phyloP scores from a whole-genome alignment of 2,113 vertebrate species.

The Salminus brasiliensis region DNA sequence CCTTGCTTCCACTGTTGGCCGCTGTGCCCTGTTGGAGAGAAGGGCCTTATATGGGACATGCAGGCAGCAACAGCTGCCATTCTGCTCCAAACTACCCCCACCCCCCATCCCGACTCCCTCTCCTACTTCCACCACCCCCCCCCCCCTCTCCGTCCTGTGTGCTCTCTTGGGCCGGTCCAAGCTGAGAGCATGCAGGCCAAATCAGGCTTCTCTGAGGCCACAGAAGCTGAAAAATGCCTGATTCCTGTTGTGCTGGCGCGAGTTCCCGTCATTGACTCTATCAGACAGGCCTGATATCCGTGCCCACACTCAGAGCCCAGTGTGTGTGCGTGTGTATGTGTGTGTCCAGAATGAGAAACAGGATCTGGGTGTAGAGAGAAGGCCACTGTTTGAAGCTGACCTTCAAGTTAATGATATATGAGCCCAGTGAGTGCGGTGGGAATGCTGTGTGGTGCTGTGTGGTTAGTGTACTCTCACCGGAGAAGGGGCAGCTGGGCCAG shows the following conservation, averaged over 20 bases:
- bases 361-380: conserved; percentile 70
- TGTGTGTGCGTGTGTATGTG: conserved; percentile 33
- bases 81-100: conserved; percentile 50
- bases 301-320: conserved; percentile 34
- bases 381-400: conserved; percentile 73
- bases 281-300: conserved; percentile 39
- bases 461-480: conserved; percentile 39
- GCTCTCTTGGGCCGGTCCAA: conserved; percentile 37
- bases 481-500: conserved; percentile 49
- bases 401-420: conserved; percentile 76
- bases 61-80: conserved; percentile 74
- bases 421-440: conserved; percentile 60
- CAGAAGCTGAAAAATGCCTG: conserved; percentile 35
- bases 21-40: conserved; percentile 49
- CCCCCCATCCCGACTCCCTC: no score
- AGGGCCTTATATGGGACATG: conserved; percentile 64
- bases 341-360: conserved; percentile 71
- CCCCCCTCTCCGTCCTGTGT: no score
- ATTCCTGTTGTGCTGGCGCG: conserved; percentile 28
- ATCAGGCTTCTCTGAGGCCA: conserved; percentile 23
- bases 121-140: no score
- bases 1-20: conserved; percentile 43
- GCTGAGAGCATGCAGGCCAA: conserved; percentile 35
- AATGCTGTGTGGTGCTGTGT: conserved; percentile 53
- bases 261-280: conserved; percentile 59